Conservation (phyloP, 1,140 invertebrate species). For the Aphaenogaster rudis region DNA sequence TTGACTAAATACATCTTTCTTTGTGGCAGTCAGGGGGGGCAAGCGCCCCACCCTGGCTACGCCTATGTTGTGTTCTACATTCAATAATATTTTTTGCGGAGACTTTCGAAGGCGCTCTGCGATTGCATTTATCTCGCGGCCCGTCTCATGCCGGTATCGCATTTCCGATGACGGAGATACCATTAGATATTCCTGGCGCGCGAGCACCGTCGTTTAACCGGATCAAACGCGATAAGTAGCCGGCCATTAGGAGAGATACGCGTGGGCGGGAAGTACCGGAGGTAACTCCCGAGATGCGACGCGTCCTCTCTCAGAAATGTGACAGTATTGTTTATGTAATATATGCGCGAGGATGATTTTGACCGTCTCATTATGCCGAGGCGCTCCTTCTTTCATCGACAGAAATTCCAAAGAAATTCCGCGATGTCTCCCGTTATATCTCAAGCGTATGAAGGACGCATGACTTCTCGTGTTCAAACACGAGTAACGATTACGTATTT, state of each 20-base stretch:
- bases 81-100: not conserved
- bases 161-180: constrained; percentile 24
- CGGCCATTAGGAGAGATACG: constrained; percentile 51
- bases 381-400: not conserved
- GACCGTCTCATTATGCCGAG: constrained; percentile 1
- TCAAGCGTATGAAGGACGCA: not conserved
- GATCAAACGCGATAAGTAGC: constrained; percentile 71
- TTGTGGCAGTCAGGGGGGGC: no score
- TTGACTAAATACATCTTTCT: no score
- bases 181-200: constrained; percentile 61
- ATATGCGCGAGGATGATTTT: not conserved
- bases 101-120: not conserved
- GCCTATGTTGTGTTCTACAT: no score
- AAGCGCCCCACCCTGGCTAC: no score
- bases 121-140: not conserved
- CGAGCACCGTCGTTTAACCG: constrained; percentile 60
- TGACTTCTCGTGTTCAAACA: not conserved
- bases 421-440: not conserved
- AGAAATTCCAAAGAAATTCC: not conserved
- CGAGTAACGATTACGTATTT: not conserved
- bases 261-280: not conserved
- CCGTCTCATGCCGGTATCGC: not conserved
- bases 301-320: constrained; percentile 10
- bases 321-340: not conserved
- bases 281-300: not conserved